Evolutionary conservation across 2,888 invertebrate genomes (phyloP).

Genomic region (Sphaeridia pumilis): DNA sequence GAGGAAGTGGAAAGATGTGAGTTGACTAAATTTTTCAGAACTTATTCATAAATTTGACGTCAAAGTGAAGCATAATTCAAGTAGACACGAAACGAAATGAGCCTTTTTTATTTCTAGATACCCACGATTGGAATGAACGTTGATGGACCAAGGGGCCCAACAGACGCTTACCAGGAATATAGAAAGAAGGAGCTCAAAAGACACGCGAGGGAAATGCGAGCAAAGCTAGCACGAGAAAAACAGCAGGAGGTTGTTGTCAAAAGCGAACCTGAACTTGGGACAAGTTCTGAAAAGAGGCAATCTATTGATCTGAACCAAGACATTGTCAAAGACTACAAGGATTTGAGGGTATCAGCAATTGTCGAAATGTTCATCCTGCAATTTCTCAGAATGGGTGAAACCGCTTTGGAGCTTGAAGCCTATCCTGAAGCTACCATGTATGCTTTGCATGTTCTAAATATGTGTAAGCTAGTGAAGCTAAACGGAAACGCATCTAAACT

Average conservation of each 20-base stretch:
- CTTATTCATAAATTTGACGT: too few relatives aligned
- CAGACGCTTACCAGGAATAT: slow-evolving; percentile 41
- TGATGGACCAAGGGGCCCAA: too few relatives aligned
- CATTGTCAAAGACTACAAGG: slow-evolving; percentile 15
- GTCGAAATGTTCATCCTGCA: slow-evolving; percentile 59
- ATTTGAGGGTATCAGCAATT: slow-evolving; percentile 17
- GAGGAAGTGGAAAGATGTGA: too few relatives aligned
- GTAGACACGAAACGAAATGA: too few relatives aligned
- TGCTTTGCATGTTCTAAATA: slow-evolving; percentile 56
- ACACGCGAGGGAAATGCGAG: too few relatives aligned
- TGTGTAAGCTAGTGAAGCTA: slow-evolving; percentile 47
- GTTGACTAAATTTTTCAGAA: too few relatives aligned
- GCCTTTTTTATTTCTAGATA: too few relatives aligned
- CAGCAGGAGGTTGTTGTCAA: slow-evolving; percentile 1
- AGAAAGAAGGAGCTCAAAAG: slow-evolving; percentile 21
- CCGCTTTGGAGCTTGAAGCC: slow-evolving; percentile 51
- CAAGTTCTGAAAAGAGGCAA: slow-evolving; percentile 24
- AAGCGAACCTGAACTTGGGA: too few relatives aligned
- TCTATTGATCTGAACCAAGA: slow-evolving; percentile 26
- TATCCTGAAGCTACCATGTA: slow-evolving; percentile 53
- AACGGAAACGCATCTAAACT: not conserved
- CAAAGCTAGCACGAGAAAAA: slow-evolving; percentile 15
- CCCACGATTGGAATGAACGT: too few relatives aligned
- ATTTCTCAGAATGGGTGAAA: slow-evolving; percentile 57
- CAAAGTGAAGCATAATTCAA: too few relatives aligned